These are phyloP conservation scores for Meliscaeva auricollis DNA, from an alignment of 2,888 invertebrate species.

Conservation along the genomic window DNA sequence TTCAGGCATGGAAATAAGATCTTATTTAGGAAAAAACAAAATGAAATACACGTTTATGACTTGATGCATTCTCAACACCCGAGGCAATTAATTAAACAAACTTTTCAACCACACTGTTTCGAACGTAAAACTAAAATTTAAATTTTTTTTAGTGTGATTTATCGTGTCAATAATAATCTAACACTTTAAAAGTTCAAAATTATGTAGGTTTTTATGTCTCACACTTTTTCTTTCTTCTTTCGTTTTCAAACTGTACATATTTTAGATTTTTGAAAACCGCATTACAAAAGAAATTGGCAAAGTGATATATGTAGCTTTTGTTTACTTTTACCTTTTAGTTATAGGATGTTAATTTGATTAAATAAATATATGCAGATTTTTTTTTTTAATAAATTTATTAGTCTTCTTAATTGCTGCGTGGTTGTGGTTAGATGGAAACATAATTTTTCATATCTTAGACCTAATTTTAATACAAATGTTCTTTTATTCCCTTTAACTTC, in stretches of 20 bases:
- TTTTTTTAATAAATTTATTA: neutral
- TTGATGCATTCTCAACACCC: too few species aligned
- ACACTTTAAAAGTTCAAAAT: neutral
- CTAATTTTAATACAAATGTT: too few species aligned
- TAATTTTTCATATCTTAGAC: too few species aligned
- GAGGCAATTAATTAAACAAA: neutral
- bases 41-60: too few species aligned
- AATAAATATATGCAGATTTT: too few species aligned
- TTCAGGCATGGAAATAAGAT: too few species aligned
- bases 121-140: neutral
- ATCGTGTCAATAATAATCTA: neutral
- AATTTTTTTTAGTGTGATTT: neutral
- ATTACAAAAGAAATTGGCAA: conserved; percentile 1
- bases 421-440: too few species aligned
- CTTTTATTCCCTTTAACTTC: too few species aligned
- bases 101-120: neutral
- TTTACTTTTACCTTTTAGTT: neutral
- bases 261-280: neutral
- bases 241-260: neutral
- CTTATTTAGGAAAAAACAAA: too few species aligned
- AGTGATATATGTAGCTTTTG: neutral
- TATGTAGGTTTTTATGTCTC: neutral
- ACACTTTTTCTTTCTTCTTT: conserved; percentile 1
- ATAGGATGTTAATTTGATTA: conserved; percentile 1
- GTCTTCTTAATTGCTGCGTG: neutral